Conservation (phyloP, 2,888 invertebrate genomes). For the Pristionchus mayeri region DNA sequence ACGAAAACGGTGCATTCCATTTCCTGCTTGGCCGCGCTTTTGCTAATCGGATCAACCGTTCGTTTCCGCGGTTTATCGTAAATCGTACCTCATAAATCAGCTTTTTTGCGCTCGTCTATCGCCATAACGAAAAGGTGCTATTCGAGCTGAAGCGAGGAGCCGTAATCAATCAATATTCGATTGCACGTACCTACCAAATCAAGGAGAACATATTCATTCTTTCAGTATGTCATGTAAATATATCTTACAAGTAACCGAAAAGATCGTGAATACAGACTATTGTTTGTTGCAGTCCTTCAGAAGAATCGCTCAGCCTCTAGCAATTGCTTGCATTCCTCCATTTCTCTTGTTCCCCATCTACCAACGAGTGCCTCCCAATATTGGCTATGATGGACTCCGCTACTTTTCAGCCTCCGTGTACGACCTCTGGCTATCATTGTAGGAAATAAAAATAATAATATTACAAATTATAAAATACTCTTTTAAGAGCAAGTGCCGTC, state of each 20-base stretch:
- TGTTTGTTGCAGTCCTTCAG: too few relatives aligned
- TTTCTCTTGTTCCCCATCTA: background rate
- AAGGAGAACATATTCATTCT: background rate
- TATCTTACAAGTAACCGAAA: too few relatives aligned
- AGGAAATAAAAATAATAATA: background rate
- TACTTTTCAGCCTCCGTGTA: background rate
- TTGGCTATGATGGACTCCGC: background rate
- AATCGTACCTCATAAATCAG: too few relatives aligned
- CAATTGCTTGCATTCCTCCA: background rate
- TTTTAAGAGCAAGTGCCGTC: background rate
- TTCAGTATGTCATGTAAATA: too few relatives aligned
- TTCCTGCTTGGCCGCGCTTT: too few relatives aligned
- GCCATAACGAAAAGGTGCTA: background rate
- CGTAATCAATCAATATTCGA: background rate
- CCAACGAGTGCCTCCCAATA: background rate
- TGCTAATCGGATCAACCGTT: too few relatives aligned
- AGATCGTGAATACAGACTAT: background rate
- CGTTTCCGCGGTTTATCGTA: too few relatives aligned
- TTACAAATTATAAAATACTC: background rate
- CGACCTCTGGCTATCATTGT: background rate
- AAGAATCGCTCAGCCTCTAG: background rate
- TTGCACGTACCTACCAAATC: background rate
- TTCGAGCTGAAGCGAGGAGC: background rate
- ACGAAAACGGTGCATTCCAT: too few relatives aligned
- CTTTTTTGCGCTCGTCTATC: background rate